Base-by-base conservation (phyloP, 2,888 invertebrate species). In the Volucella inflata region DNA sequence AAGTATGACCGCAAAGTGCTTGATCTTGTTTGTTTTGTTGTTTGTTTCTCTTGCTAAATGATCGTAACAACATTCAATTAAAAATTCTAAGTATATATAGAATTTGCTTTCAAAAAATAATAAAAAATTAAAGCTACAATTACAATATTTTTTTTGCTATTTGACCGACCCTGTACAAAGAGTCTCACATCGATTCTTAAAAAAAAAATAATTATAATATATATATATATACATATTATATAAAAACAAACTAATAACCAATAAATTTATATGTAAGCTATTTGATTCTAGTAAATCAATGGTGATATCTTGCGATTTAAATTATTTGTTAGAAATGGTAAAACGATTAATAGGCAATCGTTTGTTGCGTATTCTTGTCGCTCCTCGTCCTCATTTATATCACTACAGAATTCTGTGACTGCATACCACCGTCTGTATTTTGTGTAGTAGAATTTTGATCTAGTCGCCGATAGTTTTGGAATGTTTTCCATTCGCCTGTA, bases 401-500 rank as follows among this genome's bases (percentile, higher is more conserved):
- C 76, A 90, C 89, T 87, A 90, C 90, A 30, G 90, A 90, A 87
- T 90, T 90, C 87, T 90, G 89, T 55, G 90, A 83, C 83, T 90
- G 90, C 88, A 89, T 89, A 55, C 88, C 88, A 60, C 88, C 87
- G 64, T 87, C 85, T 44, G 87, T 79, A 53, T 83, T 88, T 55
- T 88, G 88, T 59, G 89, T 88, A 71, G 88, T 90, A 79, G 87
- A 67, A 67, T 84, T 79, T 88, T 92, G 92, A 88, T 95, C 96
- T 88, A 96, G 94, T 77, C 96, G 95, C 78, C 97, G 94, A 91
- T 96, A 96, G 90, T 98, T 98, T 92, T 98, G 97, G 89, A 98
- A 96, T 89, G 96, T 93, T 91, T 98, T 98, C 98, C 98, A 99
- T 91, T 99, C 98, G 38, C 99, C 99, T 70, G 97, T 98, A 90